phyloP scores from a whole-genome alignment of 2,113 vertebrate genomes.

The Cheilinus undulatus region DNA sequence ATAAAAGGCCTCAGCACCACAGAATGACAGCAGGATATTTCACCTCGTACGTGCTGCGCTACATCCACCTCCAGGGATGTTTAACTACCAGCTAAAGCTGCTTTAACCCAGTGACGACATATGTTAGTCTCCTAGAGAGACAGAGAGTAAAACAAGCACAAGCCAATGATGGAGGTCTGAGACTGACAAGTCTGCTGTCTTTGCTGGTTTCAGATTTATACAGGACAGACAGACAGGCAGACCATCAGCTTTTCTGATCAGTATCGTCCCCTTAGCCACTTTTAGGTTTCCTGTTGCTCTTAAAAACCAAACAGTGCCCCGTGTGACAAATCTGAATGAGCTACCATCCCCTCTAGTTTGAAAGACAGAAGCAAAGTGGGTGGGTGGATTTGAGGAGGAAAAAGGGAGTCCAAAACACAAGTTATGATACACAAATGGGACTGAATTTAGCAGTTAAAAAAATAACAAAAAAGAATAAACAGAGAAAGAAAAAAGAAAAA shows the following conservation, averaged over 20 bases:
- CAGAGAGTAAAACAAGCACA: conserved; percentile 28
- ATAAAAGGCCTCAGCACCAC: conserved; percentile 75
- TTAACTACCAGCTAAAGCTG: conserved; percentile 37
- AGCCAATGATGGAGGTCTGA: conserved; percentile 54
- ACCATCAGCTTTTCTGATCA: conserved; percentile 50
- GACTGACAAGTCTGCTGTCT: conserved; percentile 72
- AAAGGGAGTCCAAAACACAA: conserved; percentile 87
- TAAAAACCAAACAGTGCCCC: conserved; percentile 49
- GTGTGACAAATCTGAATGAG: conserved; percentile 63
- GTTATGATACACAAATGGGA: conserved; percentile 87
- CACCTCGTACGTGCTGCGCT: conserved; percentile 42
- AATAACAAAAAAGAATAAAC: conserved; percentile 85
- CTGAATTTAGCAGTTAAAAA: conserved; percentile 89
- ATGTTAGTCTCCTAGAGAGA: conserved; percentile 15
- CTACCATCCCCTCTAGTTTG: conserved; percentile 63
- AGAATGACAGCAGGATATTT: conserved; percentile 68
- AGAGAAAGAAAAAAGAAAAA: conserved; percentile 85
- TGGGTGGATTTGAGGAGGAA: conserved; percentile 44
- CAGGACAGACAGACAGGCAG: conserved; percentile 75
- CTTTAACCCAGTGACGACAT: conserved; percentile 31
- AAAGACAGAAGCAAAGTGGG: conserved; percentile 82
- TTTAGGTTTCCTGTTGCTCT: conserved; percentile 13
- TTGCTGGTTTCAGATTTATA: conserved; percentile 83
- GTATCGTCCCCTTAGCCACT: conserved; percentile 17
- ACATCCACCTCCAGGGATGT: conserved; percentile 36